Evolutionary conservation across 1,140 invertebrate genomes (phyloP), one percentile per base, ranked within the genome.

Genomic region (Caenorhabditis tropicalis): DNA sequence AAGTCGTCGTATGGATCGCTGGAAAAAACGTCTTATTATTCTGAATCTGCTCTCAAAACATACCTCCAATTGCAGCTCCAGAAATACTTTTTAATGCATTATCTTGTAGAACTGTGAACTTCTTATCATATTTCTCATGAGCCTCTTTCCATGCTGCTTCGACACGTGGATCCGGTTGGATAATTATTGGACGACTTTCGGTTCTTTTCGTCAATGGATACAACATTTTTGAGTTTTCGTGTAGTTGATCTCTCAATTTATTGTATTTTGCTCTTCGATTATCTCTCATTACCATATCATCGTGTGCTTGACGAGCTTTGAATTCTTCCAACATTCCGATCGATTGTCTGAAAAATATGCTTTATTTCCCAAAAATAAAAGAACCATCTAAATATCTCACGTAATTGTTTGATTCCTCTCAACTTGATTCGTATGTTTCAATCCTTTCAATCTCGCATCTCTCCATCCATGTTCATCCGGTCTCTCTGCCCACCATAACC

Each of bases 381-480:
- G 6, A 19, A 7, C 4, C 19, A 43, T n/a, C n/a, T n/a, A n/a
- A n/a, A n/a, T 0, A 24, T 58, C 80, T 39, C 16, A 85, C 84
- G 56, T 81, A 12, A 85, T 48, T 21, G 85, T 24, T 39, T 74
- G 53, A 46, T 85, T 85, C 21, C 81, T 82, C 29, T 85, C 84
- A 1, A 85, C 49, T 51, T 85, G 84, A 51, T 82, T 82, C 16
- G 51, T 74, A 43, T 82, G 56, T 46, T 74, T 53, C 36, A 56
- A 39, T 29, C 49, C 51, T 29, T 51, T 39, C 43, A 85, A 33
- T 39, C 84, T 70, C 1, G 84, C 84, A 39, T 80, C 84, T 56
- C 84, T 82, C 84, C 84, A 85, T 31, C 84, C 84, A 39, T 85
- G 84, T 21, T 85, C 84, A 48, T 85, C 84, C 15, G 84, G 84